A percentile compares a stretch with the other conserved stretches of the same genome.
These are phyloP conservation scores for Seriola rivoliana DNA, from an alignment of 2,113 vertebrate genomes.

Conservation along the genomic window DNA sequence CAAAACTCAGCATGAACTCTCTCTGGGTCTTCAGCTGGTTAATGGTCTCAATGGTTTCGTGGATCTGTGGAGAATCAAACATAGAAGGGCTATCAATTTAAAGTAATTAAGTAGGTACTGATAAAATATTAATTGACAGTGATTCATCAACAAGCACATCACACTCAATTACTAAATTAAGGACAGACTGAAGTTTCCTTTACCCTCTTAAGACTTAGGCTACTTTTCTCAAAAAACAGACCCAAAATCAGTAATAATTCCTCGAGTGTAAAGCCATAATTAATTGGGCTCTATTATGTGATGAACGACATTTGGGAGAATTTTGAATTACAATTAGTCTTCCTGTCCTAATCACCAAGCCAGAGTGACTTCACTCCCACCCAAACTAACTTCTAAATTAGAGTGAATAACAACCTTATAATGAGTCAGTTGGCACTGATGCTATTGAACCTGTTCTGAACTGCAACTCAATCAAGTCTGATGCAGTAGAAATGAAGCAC, in stretches of 20 bases:
- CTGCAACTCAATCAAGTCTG: no score
- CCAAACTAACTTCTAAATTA: neutral
- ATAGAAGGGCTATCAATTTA: neutral
- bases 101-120: neutral
- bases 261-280: no score
- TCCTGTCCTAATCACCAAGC: no score
- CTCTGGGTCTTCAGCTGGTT: constrained; percentile 99
- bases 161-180: neutral
- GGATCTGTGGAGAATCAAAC: constrained; percentile 86
- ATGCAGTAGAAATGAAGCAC: no score
- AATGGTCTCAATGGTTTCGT: constrained; percentile 99
- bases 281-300: neutral
- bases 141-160: neutral
- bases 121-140: neutral
- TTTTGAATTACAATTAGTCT: neutral
- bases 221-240: neutral
- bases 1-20: constrained; percentile 99
- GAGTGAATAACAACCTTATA: no score
- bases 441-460: no score
- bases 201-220: neutral
- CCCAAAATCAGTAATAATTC: neutral
- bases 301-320: neutral
- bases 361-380: neutral
- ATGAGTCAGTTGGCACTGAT: no score
- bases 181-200: neutral